Conservation (phyloP, 2,113 vertebrate genomes). For the Notothenia rossii region DNA sequence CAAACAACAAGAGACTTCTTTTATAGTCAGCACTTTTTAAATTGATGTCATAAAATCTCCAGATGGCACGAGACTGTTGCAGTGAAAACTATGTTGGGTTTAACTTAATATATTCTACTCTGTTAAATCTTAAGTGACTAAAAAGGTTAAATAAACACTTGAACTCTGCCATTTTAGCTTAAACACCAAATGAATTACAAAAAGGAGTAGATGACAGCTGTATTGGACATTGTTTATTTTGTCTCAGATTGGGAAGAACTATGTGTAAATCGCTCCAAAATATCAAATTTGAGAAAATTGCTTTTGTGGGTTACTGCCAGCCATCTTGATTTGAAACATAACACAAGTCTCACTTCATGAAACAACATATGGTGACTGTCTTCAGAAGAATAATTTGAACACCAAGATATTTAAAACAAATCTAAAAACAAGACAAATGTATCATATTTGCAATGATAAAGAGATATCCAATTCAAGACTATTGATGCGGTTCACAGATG, state of each 20-base stretch:
- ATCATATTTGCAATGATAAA: neutral
- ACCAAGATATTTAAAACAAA: neutral
- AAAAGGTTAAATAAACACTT: slow-evolving; percentile 2
- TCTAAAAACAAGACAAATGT: neutral
- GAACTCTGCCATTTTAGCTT: neutral
- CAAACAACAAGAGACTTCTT: slow-evolving; percentile 34
- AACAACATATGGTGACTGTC: neutral
- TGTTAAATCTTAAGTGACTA: neutral
- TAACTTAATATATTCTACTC: neutral
- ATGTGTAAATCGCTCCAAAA: no score
- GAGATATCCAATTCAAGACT: neutral
- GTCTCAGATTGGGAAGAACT: neutral
- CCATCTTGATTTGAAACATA: neutral
- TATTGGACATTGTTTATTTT: neutral
- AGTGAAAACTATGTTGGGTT: neutral
- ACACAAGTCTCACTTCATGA: neutral
- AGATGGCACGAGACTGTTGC: neutral
- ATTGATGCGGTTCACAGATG: neutral
- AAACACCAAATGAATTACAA: neutral
- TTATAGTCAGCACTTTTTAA: slow-evolving; percentile 9
- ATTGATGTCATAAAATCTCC: slow-evolving; percentile 3
- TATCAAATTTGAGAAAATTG: neutral
- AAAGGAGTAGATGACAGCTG: neutral
- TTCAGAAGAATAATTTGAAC: neutral
- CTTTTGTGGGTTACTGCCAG: neutral